Evolutionary conservation across 2,113 vertebrate species (phyloP), one percentile per base, ranked within the genome.

Genomic region (Dicerorhinus sumatrensis): DNA sequence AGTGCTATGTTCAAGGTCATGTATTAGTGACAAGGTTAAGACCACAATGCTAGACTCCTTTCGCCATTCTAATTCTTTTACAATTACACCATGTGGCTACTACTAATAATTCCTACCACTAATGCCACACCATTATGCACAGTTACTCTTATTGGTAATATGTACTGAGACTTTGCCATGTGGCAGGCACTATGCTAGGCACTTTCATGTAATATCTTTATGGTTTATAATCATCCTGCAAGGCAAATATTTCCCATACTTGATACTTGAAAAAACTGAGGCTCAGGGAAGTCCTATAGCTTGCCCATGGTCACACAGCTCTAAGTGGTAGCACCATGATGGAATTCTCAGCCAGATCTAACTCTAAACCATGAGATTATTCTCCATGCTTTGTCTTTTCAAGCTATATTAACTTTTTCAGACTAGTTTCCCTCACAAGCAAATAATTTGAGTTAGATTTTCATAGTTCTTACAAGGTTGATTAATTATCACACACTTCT

Each of bases 321-420:
- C 48, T 63, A 76, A 62, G 13, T 29, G 6, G 69, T 17, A 77
- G 63, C 51, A 54, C 3, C 25, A 31, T 81, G 29, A 20, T 72
- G 18, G 29, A 92, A 88, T 83, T 80, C 46, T 91, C 39, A 36
- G 23, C 3, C 63, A 92, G 29, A 5, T 76, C 14, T 54, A 51
- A 51, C 29, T 27, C 8, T 31, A 76, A 76, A 63, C 7, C 6
- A 6, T n/a, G 13, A 63, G 7, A 51, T 18, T 89, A 33, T 56
- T 91, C 94, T n/a, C 72, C 6, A 67, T 62, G 51, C 10, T 92
- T 92, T 92, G 48, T 95, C 67, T 73, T 73, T 91, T n/a, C 82
- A 81, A 46, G 46, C 31, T 63, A 8, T 13, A 62, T 42, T 36
- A 58, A 29, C 0, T 95, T 91, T 60, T 93, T 76, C 39, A 84